Base-by-base conservation (phyloP, 1,140 invertebrate genomes). In the Acyrthosiphon pisum region DNA sequence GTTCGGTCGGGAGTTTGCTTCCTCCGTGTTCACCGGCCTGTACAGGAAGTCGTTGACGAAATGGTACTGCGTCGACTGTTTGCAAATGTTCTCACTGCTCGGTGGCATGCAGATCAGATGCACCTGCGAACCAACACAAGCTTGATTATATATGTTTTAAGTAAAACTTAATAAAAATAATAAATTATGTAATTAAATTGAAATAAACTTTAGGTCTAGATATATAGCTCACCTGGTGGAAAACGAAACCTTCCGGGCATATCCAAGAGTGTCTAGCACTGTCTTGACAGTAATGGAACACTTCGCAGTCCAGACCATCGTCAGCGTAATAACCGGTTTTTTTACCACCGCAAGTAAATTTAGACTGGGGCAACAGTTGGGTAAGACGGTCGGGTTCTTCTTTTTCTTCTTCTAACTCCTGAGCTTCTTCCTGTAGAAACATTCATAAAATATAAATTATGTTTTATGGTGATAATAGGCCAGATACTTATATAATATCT, bases 271-370 rank as follows among this genome's bases (percentile, higher is more conserved):
- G 98, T 94, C 97, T 97, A 26, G 97, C 97, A 94, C 97, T 98
- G 93, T 98, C 98, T 94, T 98, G 98, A 95, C 98, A 99, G 95
- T 99, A 99, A 95, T 99, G 98, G 96, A 99, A 99, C 0, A 98
- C 98, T 95, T 98, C 98, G 94, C 98, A 99, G 94, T 97, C 96
- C 44, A 99, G 96, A 90, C 97, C 97, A 94, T 98, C 97, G 94
- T 99, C 98, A 41, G 98, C 98, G 95, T 99, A 99, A 95, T 99
- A 99, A 35, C 98, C 98, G 37, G 98, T 98, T 94, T 98, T 97
- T 94, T 97, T 97, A 94, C 96, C 96, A 56, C 96, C 96, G 95
- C 98, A 98, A 94, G 96, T 96, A 95, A 98, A 99, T 95, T 97
- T 98, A 91, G 97, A 98, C 94, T 98, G 97, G 87, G 97, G 97